These are phyloP conservation scores for Phallusia fumigata DNA, from an alignment of 23 tunicate genomes.

Conservation along the genomic window DNA sequence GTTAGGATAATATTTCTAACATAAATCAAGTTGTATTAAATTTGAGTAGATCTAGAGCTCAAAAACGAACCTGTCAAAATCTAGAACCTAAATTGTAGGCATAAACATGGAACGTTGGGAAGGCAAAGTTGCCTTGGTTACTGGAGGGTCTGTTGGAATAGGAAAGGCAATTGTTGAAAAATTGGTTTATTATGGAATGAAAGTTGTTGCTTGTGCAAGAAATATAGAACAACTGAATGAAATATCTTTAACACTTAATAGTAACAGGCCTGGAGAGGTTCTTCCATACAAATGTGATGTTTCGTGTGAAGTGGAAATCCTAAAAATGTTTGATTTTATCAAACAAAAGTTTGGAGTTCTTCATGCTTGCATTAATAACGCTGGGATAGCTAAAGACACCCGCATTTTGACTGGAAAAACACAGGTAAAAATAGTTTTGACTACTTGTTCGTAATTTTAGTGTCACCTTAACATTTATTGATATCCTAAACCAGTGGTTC, in stretches of 20 bases:
- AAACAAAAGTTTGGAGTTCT: slow-evolving; percentile 56
- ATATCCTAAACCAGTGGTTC: too few relatives aligned
- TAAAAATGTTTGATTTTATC: slow-evolving; percentile 55
- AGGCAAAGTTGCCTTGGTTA: slow-evolving; percentile 78
- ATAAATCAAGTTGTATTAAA: too few relatives aligned
- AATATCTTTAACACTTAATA: slow-evolving; percentile 33
- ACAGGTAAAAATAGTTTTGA: too few relatives aligned
- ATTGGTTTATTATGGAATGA: slow-evolving; percentile 49
- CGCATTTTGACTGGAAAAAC: background rate
- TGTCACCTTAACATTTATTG: too few relatives aligned
- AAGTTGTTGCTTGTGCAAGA: slow-evolving; percentile 76
- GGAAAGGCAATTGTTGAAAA: slow-evolving; percentile 72
- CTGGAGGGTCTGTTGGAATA: slow-evolving; percentile 86
- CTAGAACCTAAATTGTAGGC: too few relatives aligned
- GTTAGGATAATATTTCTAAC: too few relatives aligned
- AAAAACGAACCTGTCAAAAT: too few relatives aligned
- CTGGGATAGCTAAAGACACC: slow-evolving; percentile 3
- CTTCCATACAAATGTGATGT: slow-evolving; percentile 68
- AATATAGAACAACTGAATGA: slow-evolving; percentile 51
- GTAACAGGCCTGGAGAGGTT: slow-evolving; percentile 41
- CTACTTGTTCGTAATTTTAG: too few relatives aligned
- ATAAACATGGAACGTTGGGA: background rate
- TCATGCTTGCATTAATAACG: slow-evolving; percentile 76
- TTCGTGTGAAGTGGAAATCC: slow-evolving; percentile 40
- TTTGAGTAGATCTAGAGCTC: too few relatives aligned